These are phyloP conservation scores for Dolomedes plantarius DNA, from an alignment of 2,888 invertebrate species.

Conservation along the genomic window DNA sequence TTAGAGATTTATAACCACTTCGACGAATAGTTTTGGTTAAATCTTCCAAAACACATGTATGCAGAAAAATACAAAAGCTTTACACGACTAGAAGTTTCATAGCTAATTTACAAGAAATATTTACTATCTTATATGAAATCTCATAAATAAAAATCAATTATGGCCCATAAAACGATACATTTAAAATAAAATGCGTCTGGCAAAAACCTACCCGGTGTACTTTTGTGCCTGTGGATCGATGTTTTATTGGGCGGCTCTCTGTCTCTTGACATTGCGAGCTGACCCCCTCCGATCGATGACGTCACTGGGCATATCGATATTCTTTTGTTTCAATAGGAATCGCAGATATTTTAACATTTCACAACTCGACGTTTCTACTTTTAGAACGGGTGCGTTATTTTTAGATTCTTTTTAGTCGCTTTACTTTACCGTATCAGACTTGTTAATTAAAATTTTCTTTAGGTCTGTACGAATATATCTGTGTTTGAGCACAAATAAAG, in stretches of 20 bases:
- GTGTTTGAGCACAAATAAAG: too few relatives aligned
- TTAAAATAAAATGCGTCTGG: not conserved
- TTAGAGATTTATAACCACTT: too few relatives aligned
- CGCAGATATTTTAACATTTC: not conserved
- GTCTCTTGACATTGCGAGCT: conserved; percentile 63
- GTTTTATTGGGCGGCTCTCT: conserved; percentile 52
- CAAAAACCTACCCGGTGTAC: conserved; percentile 27
- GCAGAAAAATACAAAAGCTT: too few relatives aligned
- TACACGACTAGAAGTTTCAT: too few relatives aligned
- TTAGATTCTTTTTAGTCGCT: too few relatives aligned
- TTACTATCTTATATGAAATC: too few relatives aligned
- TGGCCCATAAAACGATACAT: not conserved
- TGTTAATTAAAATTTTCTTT: too few relatives aligned
- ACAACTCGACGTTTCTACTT: not conserved
- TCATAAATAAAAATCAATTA: not conserved
- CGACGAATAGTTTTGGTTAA: too few relatives aligned
- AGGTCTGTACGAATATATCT: too few relatives aligned
- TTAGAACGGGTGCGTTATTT: not conserved
- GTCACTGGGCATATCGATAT: conserved; percentile 15
- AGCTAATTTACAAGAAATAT: too few relatives aligned
- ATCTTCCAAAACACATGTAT: too few relatives aligned
- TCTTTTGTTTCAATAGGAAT: not conserved
- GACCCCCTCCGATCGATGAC: conserved; percentile 57
- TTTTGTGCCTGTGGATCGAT: conserved; percentile 43
- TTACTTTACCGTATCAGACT: too few relatives aligned